Conservation (phyloP, 2,113 vertebrate genomes). For the Toxostoma redivivum region DNA sequence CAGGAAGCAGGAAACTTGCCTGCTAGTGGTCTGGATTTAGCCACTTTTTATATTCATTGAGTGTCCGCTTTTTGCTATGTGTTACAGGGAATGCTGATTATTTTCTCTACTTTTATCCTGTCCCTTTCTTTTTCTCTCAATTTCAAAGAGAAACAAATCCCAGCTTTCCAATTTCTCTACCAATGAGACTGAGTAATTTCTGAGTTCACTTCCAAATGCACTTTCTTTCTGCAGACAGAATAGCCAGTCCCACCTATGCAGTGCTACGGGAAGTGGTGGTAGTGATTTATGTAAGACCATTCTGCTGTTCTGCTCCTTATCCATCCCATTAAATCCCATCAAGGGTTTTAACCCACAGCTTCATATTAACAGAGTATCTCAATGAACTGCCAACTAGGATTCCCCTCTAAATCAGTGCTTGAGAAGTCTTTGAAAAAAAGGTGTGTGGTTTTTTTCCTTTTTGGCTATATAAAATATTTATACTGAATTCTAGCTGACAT, state of each 20-base stretch:
- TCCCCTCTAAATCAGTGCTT: background rate
- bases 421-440: background rate
- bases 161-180: background rate
- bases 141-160: conserved; percentile 12
- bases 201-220: background rate
- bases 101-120: background rate
- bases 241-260: background rate
- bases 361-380: background rate
- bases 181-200: background rate
- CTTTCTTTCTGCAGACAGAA: background rate
- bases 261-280: background rate
- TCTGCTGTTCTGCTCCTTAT: background rate
- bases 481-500: background rate
- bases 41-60: background rate
- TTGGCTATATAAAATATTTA: background rate
- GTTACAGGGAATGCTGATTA: background rate
- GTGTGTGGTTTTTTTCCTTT: rapidly evolving
- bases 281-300: background rate
- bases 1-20: background rate
- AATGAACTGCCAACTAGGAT: background rate
- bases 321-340: background rate
- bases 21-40: background rate
- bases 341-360: background rate
- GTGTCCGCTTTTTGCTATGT: background rate
- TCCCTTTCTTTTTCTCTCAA: background rate